Percentiles rank a stretch among this genome's conserved stretches.
phyloP scores from a whole-genome alignment of 2,797 vertebrate genomes.

The Sebastes iracundus region DNA sequence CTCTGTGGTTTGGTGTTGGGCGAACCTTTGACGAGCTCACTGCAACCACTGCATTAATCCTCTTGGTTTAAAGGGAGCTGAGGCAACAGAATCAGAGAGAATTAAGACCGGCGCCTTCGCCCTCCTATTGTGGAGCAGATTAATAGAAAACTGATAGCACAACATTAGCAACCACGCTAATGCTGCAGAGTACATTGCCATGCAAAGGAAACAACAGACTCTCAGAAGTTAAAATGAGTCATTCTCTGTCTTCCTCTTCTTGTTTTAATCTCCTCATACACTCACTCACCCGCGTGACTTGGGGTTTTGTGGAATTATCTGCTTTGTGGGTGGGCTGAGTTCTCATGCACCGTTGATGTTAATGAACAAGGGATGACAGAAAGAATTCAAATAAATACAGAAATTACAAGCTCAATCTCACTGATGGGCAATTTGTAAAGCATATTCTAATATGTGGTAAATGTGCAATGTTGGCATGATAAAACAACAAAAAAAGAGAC shows the following conservation, averaged over 20 bases:
- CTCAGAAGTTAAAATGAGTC: constrained; percentile 1
- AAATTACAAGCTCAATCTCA: not conserved
- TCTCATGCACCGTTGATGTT: not conserved
- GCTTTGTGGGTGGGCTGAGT: not conserved
- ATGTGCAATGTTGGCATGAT: not conserved
- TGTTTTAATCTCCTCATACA: constrained; percentile 24
- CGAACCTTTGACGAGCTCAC: constrained; percentile 15
- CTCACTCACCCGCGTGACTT: not conserved
- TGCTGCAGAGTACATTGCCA: not conserved
- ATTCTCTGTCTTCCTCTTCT: not conserved
- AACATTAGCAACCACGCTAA: constrained; percentile 5
- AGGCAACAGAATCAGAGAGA: constrained; percentile 10
- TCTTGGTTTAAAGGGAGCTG: not conserved
- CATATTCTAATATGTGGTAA: not conserved
- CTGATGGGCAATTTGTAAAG: not conserved
- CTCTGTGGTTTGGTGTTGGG: not conserved
- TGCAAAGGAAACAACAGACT: not conserved
- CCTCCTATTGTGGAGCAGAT: constrained; percentile 19
- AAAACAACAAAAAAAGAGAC: not conserved
- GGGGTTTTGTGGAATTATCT: not conserved
- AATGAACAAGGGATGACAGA: not conserved
- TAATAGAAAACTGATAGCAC: constrained; percentile 27
- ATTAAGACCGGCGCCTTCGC: constrained; percentile 13
- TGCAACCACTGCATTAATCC: constrained; percentile 36
- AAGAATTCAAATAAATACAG: not conserved